Evolutionary conservation across 2,888 invertebrate genomes (phyloP).

Genomic region (Petrophora chlorosata): DNA sequence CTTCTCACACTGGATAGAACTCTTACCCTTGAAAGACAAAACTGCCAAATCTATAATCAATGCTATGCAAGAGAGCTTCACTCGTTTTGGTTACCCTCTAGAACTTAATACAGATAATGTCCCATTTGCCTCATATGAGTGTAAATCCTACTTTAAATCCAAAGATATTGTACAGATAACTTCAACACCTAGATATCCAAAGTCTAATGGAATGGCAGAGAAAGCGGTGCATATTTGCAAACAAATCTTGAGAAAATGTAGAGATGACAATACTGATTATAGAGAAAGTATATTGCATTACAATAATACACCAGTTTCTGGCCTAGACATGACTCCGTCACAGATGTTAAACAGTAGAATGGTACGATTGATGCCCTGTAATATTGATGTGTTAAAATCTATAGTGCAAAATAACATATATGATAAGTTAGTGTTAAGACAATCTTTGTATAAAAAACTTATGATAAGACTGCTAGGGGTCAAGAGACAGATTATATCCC

Average conservation of each 20-base stretch:
- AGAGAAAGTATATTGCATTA: not conserved
- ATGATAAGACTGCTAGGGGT: not conserved
- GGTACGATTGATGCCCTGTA: constrained; percentile 3
- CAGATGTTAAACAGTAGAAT: not conserved
- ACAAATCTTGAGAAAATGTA: not conserved
- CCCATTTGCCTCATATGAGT: constrained; percentile 3
- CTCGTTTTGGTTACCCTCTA: not conserved
- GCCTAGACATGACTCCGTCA: not conserved
- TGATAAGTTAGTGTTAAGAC: not conserved
- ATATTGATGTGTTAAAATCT: not conserved
- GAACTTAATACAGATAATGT: not conserved
- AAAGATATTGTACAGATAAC: not conserved
- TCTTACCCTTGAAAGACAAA: not conserved
- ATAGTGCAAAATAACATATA: not conserved
- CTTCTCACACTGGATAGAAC: not conserved
- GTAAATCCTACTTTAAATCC: constrained; percentile 1
- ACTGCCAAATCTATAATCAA: not conserved
- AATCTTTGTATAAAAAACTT: not conserved
- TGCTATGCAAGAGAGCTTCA: not conserved
- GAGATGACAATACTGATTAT: not conserved
- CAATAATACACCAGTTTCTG: too few relatives aligned
- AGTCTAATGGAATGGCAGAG: not conserved
- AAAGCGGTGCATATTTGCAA: not conserved
- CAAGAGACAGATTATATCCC: not conserved
- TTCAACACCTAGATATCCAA: not conserved